Percentiles rank a stretch among this genome's conserved stretches.
phyloP scores from a whole-genome alignment of 2,113 vertebrate species.

The Gnathonemus echidnorhynchus region DNA sequence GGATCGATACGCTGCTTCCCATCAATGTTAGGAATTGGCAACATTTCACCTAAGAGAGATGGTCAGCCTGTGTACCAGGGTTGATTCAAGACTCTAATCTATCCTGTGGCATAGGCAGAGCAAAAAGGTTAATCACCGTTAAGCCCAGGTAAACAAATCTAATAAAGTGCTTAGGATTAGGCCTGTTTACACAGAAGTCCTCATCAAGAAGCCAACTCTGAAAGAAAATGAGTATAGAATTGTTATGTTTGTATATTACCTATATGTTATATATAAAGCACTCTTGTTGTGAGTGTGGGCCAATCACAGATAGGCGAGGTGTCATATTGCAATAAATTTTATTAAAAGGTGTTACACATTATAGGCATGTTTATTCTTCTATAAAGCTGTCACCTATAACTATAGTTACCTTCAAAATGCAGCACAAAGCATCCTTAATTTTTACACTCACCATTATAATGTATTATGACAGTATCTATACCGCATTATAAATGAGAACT shows the following conservation, averaged over 20 bases:
- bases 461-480: too few species aligned
- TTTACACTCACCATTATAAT: not conserved
- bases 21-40: not conserved
- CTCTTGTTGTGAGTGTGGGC: not conserved
- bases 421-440: not conserved
- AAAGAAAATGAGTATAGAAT: not conserved
- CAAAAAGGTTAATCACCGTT: not conserved
- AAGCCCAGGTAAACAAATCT: not conserved
- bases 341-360: not conserved
- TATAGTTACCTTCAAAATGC: not conserved
- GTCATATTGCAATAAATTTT: not conserved
- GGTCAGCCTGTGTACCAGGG: not conserved
- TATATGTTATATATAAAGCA: not conserved
- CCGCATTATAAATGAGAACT: too few species aligned
- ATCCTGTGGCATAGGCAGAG: not conserved
- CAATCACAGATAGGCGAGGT: not conserved
- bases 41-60: not conserved
- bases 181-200: not conserved
- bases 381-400: not conserved
- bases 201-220: not conserved
- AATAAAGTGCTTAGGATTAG: not conserved
- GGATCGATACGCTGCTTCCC: not conserved
- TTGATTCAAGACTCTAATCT: not conserved
- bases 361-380: not conserved
- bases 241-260: not conserved